phyloP scores from a whole-genome alignment of 2,113 vertebrate genomes.

The Scatophagus argus region DNA sequence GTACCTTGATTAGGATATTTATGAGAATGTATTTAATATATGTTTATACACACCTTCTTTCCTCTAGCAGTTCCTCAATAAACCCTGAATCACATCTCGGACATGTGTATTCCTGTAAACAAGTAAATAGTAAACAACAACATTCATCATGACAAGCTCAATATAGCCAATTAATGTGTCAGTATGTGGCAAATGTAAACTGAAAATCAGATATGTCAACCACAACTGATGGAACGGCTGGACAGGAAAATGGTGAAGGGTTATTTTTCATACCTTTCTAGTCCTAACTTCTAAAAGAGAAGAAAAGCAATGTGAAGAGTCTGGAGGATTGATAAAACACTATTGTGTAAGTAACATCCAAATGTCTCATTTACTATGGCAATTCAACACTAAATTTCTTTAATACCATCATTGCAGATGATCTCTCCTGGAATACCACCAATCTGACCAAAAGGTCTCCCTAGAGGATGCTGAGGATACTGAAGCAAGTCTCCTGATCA shows the following conservation, averaged over 20 bases:
- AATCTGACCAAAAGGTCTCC: not conserved
- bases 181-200: not conserved
- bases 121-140: slow-evolving; percentile 1
- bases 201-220: not conserved
- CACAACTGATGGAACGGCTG: not conserved
- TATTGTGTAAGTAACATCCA: no score
- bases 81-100: slow-evolving; percentile 96
- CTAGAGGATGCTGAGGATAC: not conserved
- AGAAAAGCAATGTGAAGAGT: not conserved
- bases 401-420: not conserved
- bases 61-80: slow-evolving; percentile 94
- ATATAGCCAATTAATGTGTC: not conserved
- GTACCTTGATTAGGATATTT: not conserved
- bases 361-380: not conserved
- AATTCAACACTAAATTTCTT: not conserved
- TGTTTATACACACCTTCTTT: slow-evolving; percentile 86
- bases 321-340: not conserved
- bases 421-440: not conserved
- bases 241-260: no score
- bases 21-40: not conserved
- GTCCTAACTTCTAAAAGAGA: not conserved
- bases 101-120: slow-evolving; percentile 92
- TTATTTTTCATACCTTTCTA: not conserved
- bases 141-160: not conserved
- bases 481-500: not conserved